phyloP scores from a whole-genome alignment of 2,797 vertebrate species.

The Oreochromis grahami region DNA sequence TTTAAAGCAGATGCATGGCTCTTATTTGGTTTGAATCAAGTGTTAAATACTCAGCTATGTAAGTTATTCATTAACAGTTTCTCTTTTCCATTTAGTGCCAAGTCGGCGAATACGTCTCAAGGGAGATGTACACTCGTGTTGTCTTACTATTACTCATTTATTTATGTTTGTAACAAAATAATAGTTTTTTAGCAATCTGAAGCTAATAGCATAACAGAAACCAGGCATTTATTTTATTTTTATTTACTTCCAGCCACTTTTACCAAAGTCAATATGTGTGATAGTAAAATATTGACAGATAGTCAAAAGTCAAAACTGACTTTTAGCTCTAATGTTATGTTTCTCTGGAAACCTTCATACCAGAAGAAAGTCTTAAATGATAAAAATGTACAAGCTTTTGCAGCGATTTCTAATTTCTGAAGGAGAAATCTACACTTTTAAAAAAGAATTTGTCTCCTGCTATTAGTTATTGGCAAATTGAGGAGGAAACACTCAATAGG shows the following conservation, averaged over 20 bases:
- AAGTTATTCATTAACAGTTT: background rate
- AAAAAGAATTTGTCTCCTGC: background rate
- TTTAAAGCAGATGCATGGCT: background rate
- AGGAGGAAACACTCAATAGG: background rate
- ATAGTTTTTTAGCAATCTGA: background rate
- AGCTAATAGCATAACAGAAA: background rate
- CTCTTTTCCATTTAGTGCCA: background rate
- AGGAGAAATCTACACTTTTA: background rate
- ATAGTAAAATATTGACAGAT: background rate
- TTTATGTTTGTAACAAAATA: background rate
- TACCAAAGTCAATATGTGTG: background rate
- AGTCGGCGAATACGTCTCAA: accelerated
- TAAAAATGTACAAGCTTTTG: background rate
- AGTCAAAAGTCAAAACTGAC: background rate
- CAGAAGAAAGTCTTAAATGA: background rate
- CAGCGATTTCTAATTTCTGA: background rate
- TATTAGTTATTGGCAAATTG: background rate
- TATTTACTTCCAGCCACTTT: background rate
- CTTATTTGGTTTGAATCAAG: background rate
- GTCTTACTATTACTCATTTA: background rate
- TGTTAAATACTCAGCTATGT: background rate
- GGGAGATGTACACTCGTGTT: background rate
- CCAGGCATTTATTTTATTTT: background rate
- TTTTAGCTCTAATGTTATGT: background rate
- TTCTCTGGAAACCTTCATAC: background rate